Percentiles rank a stretch among this genome's conserved stretches.
These are phyloP conservation scores for Muscidifurax raptorellus DNA, from an alignment of 1,140 invertebrate genomes.

Conservation along the genomic window DNA sequence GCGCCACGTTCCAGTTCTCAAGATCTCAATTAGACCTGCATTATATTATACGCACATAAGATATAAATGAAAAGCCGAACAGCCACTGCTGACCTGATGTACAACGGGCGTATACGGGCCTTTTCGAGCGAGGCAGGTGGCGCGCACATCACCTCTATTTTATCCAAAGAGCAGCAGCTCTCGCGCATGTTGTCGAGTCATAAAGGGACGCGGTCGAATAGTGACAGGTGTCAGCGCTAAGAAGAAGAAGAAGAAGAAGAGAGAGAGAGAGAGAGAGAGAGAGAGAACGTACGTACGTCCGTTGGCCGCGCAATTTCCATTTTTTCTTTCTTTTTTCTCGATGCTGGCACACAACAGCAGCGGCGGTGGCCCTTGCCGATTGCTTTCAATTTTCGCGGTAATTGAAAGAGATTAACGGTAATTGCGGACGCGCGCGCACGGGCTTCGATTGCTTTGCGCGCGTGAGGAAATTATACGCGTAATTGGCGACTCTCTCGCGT, in stretches of 20 bases:
- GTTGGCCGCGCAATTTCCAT: not conserved
- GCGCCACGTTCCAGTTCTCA: too few species aligned
- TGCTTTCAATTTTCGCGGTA: constrained; percentile 53
- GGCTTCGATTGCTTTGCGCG: constrained; percentile 33
- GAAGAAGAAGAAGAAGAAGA: not conserved
- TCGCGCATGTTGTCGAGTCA: constrained; percentile 29
- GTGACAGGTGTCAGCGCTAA: constrained; percentile 46
- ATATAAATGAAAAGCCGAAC: too few species aligned
- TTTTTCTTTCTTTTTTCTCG: constrained; percentile 3
- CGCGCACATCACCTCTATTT: not conserved
- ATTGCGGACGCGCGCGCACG: constrained; percentile 26
- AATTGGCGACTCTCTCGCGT: constrained; percentile 26
- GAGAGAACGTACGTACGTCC: not conserved
- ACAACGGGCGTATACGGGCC: too few species aligned
- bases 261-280: not conserved
- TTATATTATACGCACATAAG: too few species aligned
- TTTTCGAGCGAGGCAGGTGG: constrained; percentile 21
- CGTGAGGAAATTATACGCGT: constrained; percentile 28
- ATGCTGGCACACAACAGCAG: not conserved
- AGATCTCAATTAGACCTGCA: too few species aligned
- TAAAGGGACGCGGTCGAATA: constrained; percentile 26
- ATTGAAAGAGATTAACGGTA: constrained; percentile 54
- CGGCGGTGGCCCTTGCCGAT: constrained; percentile 17
- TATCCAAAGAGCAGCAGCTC: not conserved
- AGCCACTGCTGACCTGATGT: too few species aligned